Evolutionary conservation across 2,888 invertebrate species (phyloP).

Genomic region (Philhelius pedissequus): DNA sequence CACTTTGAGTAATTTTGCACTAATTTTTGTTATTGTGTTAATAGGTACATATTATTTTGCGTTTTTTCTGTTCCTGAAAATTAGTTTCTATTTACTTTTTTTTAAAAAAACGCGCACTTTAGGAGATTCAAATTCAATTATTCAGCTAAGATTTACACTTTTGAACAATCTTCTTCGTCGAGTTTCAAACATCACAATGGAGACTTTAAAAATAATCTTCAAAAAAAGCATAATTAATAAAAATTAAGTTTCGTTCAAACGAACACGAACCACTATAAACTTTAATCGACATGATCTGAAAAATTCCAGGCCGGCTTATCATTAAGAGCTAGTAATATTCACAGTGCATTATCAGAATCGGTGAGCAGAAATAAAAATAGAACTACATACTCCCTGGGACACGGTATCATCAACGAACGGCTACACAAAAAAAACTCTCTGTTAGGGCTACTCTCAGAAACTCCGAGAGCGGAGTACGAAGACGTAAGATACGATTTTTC

Average conservation of each 20-base stretch:
- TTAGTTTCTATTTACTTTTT: background rate
- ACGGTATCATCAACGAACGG: background rate
- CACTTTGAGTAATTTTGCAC: conserved; percentile 3
- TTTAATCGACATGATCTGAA: conserved; percentile 22
- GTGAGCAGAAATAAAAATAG: background rate
- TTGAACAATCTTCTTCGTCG: background rate
- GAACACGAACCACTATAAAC: background rate
- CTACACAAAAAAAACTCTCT: background rate
- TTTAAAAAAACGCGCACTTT: background rate
- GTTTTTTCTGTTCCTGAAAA: background rate
- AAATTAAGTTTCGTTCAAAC: background rate
- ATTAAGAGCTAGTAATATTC: conserved; percentile 29
- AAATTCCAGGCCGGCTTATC: conserved; percentile 47
- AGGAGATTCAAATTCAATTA: background rate
- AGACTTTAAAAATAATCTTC: background rate
- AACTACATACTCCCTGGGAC: conserved; percentile 8
- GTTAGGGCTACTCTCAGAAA: background rate
- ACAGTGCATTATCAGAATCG: conserved; percentile 43
- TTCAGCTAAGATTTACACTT: background rate
- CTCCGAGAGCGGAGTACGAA: background rate
- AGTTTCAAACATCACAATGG: background rate
- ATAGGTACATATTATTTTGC: background rate
- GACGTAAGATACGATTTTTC: background rate
- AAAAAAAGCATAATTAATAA: background rate
- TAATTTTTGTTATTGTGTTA: conserved; percentile 8